phyloP scores from a whole-genome alignment of 1,140 invertebrate genomes.

The Eriocheir sinensis region DNA sequence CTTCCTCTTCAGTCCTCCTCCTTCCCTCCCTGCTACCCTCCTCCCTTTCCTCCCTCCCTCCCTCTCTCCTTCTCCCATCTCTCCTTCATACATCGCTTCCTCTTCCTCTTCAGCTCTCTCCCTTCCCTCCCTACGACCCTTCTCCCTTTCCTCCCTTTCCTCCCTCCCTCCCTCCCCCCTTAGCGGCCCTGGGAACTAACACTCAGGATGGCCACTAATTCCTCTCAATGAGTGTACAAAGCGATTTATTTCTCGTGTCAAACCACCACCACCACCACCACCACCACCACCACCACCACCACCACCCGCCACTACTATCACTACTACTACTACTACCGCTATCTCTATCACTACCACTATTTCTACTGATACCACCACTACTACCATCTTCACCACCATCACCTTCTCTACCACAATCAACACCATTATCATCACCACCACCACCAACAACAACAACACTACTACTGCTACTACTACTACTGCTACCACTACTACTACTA shows the following conservation, averaged over 20 bases:
- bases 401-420: too few relatives aligned
- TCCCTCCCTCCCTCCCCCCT: not conserved
- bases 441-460: too few relatives aligned
- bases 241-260: slow-evolving; percentile 61
- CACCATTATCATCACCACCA: too few relatives aligned
- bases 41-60: not conserved
- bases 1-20: not conserved
- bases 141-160: not conserved
- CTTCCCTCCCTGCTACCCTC: not conserved
- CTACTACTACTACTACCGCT: too few relatives aligned
- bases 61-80: not conserved
- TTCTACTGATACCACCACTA: too few relatives aligned
- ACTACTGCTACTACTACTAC: too few relatives aligned
- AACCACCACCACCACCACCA: not conserved
- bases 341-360: too few relatives aligned
- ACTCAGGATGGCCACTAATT: slow-evolving; percentile 53
- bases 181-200: slow-evolving; percentile 7
- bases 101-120: not conserved
- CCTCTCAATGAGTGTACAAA: slow-evolving; percentile 56
- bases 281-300: too few relatives aligned
- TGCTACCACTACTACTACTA: too few relatives aligned
- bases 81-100: not conserved
- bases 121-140: not conserved
- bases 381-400: too few relatives aligned
- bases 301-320: too few relatives aligned